A percentile compares a stretch with the other conserved stretches of the same genome.
Evolutionary conservation across 2,888 invertebrate genomes (phyloP).

Genomic region (Gymnocheta viridis): DNA sequence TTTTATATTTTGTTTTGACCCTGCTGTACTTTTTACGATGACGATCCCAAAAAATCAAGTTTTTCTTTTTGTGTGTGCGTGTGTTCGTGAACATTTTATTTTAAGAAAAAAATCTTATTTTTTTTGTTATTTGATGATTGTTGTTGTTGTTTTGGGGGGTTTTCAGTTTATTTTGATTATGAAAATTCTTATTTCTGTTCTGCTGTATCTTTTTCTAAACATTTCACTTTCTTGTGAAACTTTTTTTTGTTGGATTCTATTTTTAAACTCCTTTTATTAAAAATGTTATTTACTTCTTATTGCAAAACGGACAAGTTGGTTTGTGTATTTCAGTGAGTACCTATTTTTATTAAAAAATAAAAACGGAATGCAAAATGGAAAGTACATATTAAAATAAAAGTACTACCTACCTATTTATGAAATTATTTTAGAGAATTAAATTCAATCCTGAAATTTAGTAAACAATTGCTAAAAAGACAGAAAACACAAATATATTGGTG

Average conservation of each 20-base stretch:
- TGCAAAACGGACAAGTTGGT: conserved; percentile 22
- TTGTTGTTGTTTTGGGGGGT: conserved; percentile 26
- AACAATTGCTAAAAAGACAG: too few species aligned
- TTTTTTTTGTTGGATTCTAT: conserved; percentile 64
- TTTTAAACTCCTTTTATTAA: conserved; percentile 7
- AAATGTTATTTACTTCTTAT: conserved; percentile 23
- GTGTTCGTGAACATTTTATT: background rate
- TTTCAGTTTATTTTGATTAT: conserved; percentile 68
- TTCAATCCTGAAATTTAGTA: too few species aligned
- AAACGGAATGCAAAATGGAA: background rate
- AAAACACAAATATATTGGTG: too few species aligned
- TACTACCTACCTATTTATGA: too few species aligned
- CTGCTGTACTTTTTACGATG: conserved; percentile 72
- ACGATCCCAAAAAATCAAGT: conserved; percentile 16
- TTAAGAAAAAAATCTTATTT: conserved; percentile 6
- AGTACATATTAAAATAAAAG: too few species aligned
- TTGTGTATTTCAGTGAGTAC: too few species aligned
- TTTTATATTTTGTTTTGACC: conserved; percentile 73
- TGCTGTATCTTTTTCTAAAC: conserved; percentile 41
- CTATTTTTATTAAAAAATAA: background rate
- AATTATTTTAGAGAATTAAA: too few species aligned
- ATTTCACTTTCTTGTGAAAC: conserved; percentile 22
- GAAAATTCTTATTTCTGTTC: conserved; percentile 61
- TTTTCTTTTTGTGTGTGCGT: conserved; percentile 20
- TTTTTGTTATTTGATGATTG: conserved; percentile 38